These are phyloP conservation scores for Andinoacara biseriatus DNA, from an alignment of 2,113 vertebrate genomes.

Conservation along the genomic window DNA sequence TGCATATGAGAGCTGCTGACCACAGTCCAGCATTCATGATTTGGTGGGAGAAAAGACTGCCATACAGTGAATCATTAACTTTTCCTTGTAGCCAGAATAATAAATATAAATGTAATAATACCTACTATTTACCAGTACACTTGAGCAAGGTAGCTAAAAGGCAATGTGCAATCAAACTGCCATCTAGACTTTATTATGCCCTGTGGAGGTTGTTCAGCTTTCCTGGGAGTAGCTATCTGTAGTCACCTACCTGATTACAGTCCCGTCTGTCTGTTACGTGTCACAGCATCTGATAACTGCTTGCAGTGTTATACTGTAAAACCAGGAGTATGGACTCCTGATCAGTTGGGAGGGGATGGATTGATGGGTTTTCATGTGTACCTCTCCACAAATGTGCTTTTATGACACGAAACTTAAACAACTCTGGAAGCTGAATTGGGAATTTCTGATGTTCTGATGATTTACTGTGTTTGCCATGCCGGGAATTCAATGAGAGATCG, in stretches of 20 bases:
- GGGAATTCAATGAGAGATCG: background rate
- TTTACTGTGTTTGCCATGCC: slow-evolving; percentile 12
- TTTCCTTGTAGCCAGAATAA: background rate
- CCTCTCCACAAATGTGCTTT: background rate
- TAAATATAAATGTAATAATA: background rate
- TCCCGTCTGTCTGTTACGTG: slow-evolving; percentile 1
- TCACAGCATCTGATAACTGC: background rate
- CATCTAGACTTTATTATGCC: slow-evolving; percentile 23
- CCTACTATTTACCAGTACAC: background rate
- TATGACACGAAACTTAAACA: slow-evolving; percentile 9
- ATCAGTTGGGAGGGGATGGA: background rate
- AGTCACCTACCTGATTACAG: background rate
- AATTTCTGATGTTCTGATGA: slow-evolving; percentile 26
- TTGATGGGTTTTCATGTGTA: background rate
- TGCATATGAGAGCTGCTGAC: background rate
- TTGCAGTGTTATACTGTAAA: background rate
- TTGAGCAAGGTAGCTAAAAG: slow-evolving; percentile 7
- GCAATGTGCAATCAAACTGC: slow-evolving; percentile 23
- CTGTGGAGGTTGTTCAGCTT: slow-evolving; percentile 10
- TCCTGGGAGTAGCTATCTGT: slow-evolving; percentile 7
- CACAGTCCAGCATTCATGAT: background rate
- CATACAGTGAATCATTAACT: background rate
- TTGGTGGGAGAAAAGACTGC: background rate
- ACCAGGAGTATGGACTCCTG: background rate
- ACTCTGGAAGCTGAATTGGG: background rate